Percentiles rank a stretch among this genome's conserved stretches.
These are phyloP conservation scores for Phthorimaea operculella DNA, from an alignment of 1,140 invertebrate species.

Conservation along the genomic window DNA sequence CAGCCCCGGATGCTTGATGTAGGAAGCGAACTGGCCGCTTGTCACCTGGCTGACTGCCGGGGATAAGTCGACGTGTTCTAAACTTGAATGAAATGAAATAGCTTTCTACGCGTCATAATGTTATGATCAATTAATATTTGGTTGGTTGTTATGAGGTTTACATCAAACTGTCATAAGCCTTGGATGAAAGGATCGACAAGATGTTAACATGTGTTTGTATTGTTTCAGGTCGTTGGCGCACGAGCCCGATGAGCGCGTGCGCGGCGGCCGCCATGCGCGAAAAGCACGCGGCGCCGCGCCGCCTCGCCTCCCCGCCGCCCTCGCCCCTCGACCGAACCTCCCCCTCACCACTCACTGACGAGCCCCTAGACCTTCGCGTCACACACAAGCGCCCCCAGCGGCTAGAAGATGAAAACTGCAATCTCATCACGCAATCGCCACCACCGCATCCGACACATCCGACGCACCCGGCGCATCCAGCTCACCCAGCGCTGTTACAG, in stretches of 20 bases:
- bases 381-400: constrained; percentile 79
- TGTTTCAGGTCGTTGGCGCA: constrained; percentile 63
- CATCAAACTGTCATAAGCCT: too few species aligned
- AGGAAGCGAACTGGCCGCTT: constrained; percentile 14
- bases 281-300: constrained; percentile 67
- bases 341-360: constrained; percentile 69
- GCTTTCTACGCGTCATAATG: too few species aligned
- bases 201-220: constrained; percentile 11
- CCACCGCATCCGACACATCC: constrained; percentile 65
- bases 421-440: constrained; percentile 70
- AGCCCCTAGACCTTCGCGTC: constrained; percentile 84
- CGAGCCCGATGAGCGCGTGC: constrained; percentile 67
- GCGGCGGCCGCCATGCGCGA: constrained; percentile 65
- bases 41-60: background rate
- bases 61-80: background rate
- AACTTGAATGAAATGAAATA: too few species aligned
- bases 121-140: too few species aligned
- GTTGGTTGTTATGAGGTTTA: too few species aligned
- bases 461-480: constrained; percentile 57
- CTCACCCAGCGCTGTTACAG: constrained; percentile 56
- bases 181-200: too few species aligned
- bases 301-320: constrained; percentile 59
- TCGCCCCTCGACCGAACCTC: constrained; percentile 36
- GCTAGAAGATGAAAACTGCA: constrained; percentile 81
- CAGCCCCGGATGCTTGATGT: constrained; percentile 24